Evolutionary conservation across 2,797 vertebrate species (phyloP).

Genomic region (Caiman crocodilus): DNA sequence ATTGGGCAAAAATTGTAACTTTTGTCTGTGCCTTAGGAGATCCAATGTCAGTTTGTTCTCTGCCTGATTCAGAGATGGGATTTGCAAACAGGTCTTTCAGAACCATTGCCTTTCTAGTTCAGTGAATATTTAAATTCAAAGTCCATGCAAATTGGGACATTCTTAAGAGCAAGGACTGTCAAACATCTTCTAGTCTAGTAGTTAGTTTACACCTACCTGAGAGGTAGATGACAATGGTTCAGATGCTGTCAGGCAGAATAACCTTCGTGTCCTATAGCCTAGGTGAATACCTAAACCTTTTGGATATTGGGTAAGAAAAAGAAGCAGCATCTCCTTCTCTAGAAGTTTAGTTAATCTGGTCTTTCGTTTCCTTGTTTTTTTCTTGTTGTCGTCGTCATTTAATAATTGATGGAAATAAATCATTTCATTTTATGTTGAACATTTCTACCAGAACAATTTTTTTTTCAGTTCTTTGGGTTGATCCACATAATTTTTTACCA

Average conservation of each 20-base stretch:
- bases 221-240: too few species aligned
- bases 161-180: too few species aligned
- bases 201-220: too few species aligned
- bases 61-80: too few species aligned
- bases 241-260: not conserved
- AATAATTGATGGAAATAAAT: not conserved
- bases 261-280: not conserved
- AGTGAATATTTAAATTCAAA: too few species aligned
- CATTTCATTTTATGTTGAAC: not conserved
- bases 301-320: not conserved
- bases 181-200: too few species aligned
- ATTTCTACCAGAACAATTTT: not conserved
- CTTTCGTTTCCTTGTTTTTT: not conserved
- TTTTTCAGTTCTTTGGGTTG: not conserved
- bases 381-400: not conserved
- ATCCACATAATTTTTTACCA: too few species aligned
- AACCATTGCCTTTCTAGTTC: too few species aligned
- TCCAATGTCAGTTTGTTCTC: too few species aligned
- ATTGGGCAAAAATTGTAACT: not conserved
- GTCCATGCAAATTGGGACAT: too few species aligned
- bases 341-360: not conserved
- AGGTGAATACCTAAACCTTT: fast-evolving
- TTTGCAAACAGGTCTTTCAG: too few species aligned
- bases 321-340: fast-evolving
- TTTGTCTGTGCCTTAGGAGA: too few species aligned